Base-by-base conservation (phyloP, 2,888 invertebrate species). In the Tridacna gigas region DNA sequence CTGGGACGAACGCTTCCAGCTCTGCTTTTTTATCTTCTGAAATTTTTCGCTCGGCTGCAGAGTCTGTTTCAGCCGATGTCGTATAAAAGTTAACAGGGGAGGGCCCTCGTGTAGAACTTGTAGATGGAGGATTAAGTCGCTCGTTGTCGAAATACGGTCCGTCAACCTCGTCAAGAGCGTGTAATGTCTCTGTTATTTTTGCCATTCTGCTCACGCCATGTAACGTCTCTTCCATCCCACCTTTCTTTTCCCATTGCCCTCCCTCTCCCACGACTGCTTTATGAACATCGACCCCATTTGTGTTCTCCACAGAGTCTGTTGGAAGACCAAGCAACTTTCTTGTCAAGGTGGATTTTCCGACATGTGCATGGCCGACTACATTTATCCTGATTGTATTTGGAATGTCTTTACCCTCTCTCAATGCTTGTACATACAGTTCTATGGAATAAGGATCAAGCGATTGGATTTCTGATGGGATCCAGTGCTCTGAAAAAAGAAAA, bases 221-320 rank as follows among this genome's bases (percentile, higher is more conserved):
- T 67, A 67, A 67, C 28, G 56, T 20, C 1, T 28, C 28, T 3
- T 28, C 11, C 18, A 28, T 28, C 28, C 26, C 15, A 12, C 28
- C 74, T 20, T 26, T 13, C 18, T 60, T 60, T 15, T 28, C 37
- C 76, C 76, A 76, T 12, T 26, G 65, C 22, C 76, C 76, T 22
- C 66, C 66, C 11, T 65, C 66, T 76, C n/a, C 22, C 7, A 28
- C 51, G 0, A 48, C 25, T 13, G 45, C 18, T 28, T 28, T 61
- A 18, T 78, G 60, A 4, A 78, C 78, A 26, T 78, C 78, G 7
- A 78, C 71, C 9, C 78, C 78, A 71, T 78, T 78, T 2, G 78
- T 78, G n/a, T 60, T 71, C 13, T 78, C 78, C 11, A 78, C 48
- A 25, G 18, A 25, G 22, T 78, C 78, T 0, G 60, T 66, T 15